A percentile compares a stretch with the other conserved stretches of the same genome.
These are phyloP conservation scores for Trissoscelio sp. DNA, from an alignment of 2,888 invertebrate genomes.

Conservation along the genomic window DNA sequence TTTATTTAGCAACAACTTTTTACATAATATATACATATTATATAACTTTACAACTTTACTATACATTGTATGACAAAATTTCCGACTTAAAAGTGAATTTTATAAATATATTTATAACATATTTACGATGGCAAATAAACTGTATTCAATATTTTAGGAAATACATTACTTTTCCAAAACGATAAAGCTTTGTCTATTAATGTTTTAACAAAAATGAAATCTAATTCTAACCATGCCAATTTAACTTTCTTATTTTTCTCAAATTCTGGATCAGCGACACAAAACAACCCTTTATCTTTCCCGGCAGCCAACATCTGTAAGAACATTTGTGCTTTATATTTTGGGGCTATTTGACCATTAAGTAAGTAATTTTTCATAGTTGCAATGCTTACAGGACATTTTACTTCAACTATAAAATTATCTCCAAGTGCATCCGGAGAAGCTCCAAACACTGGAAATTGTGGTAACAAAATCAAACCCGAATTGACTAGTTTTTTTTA, in stretches of 20 bases:
- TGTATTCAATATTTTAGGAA: conserved; percentile 28
- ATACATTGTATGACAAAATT: no score
- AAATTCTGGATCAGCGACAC: conserved; percentile 72
- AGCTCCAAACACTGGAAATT: conserved; percentile 61
- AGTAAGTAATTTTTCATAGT: conserved; percentile 61
- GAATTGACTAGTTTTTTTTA: background rate
- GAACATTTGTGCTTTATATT: conserved; percentile 69
- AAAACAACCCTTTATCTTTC: conserved; percentile 69
- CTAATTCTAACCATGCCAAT: no score
- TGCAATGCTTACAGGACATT: conserved; percentile 70
- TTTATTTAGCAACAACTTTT: no score
- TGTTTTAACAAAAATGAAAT: background rate
- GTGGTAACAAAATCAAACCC: conserved; percentile 38
- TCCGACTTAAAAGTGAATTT: background rate
- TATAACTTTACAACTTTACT: no score
- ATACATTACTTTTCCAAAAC: conserved; percentile 70
- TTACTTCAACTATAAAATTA: conserved; percentile 72
- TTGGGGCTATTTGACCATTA: background rate
- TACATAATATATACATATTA: no score
- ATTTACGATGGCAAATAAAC: no score
- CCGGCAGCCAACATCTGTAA: conserved; percentile 72
- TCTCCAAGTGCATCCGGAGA: conserved; percentile 71
- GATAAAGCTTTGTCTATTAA: conserved; percentile 58
- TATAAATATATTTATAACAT: no score
- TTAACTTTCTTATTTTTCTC: conserved; percentile 65